These are phyloP conservation scores for Saguinus midas DNA, from an alignment of 2,113 vertebrate genomes.

Conservation along the genomic window DNA sequence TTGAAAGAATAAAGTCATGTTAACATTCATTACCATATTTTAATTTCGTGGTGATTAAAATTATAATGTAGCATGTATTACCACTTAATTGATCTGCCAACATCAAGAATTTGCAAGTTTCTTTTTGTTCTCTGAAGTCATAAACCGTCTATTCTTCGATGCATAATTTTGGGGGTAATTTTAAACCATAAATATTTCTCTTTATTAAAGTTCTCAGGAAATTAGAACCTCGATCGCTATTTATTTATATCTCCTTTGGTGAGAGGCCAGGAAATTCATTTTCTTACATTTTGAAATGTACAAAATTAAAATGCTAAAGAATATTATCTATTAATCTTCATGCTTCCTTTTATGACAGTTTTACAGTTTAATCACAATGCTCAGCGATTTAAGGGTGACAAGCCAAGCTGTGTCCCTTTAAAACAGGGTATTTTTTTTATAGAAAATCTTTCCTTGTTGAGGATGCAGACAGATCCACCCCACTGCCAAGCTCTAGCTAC, in stretches of 20 bases:
- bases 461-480: background rate
- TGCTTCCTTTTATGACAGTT: constrained; percentile 25
- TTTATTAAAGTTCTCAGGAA: constrained; percentile 67
- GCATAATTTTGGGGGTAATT: constrained; percentile 61
- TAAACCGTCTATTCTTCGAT: constrained; percentile 67
- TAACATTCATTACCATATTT: constrained; percentile 72
- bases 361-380: constrained; percentile 28
- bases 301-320: constrained; percentile 66
- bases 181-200: constrained; percentile 66
- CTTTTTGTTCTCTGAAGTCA: constrained; percentile 66
- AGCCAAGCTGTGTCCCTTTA: constrained; percentile 2
- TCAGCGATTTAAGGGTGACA: background rate
- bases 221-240: constrained; percentile 56
- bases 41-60: constrained; percentile 79
- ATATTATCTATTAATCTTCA: constrained; percentile 63
- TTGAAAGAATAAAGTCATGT: constrained; percentile 67
- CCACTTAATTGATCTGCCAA: constrained; percentile 71
- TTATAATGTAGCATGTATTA: constrained; percentile 46
- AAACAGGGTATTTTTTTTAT: background rate
- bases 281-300: constrained; percentile 57
- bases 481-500: background rate
- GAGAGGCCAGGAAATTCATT: constrained; percentile 55
- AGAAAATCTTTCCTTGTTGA: background rate
- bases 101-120: constrained; percentile 69
- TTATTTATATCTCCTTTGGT: constrained; percentile 58